These are phyloP conservation scores for Valencia hispanica DNA, from an alignment of 2,797 vertebrate genomes.

Conservation along the genomic window DNA sequence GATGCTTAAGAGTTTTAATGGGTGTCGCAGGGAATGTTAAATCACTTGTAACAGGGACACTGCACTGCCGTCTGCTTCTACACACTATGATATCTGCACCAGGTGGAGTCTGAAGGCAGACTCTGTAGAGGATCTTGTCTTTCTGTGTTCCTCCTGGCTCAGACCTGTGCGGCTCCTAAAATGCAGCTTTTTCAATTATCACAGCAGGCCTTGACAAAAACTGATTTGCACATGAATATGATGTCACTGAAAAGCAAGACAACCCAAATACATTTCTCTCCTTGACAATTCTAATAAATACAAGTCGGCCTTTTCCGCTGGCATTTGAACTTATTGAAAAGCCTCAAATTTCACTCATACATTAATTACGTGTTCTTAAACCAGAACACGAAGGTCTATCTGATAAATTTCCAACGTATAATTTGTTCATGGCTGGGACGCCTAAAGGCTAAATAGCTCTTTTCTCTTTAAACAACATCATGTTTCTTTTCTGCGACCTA, in stretches of 20 bases:
- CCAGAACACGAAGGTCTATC: slow-evolving; percentile 7
- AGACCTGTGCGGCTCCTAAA: slow-evolving; percentile 5
- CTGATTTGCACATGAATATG: slow-evolving; percentile 4
- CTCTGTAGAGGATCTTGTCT: slow-evolving; percentile 10
- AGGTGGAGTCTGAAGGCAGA: slow-evolving; percentile 16
- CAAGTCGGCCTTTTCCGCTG: background rate
- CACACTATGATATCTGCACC: background rate
- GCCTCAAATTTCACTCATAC: slow-evolving; percentile 17
- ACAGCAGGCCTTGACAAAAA: slow-evolving; percentile 19
- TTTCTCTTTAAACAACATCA: slow-evolving; percentile 37
- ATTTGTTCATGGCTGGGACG: slow-evolving; percentile 7
- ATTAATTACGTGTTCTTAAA: slow-evolving; percentile 28
- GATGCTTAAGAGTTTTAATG: slow-evolving; percentile 5
- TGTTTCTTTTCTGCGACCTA: slow-evolving; percentile 37
- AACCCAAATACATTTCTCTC: background rate
- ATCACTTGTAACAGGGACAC: background rate
- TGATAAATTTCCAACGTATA: slow-evolving; percentile 26
- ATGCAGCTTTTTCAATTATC: slow-evolving; percentile 23
- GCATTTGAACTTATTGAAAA: slow-evolving; percentile 28
- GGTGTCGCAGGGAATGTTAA: background rate
- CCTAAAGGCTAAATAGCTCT: slow-evolving; percentile 28
- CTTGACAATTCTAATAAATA: slow-evolving; percentile 17
- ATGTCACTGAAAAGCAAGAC: background rate
- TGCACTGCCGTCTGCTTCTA: background rate
- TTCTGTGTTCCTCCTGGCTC: slow-evolving; percentile 22